phyloP scores from a whole-genome alignment of 2,888 invertebrate genomes.

The Dynastes hyllus region DNA sequence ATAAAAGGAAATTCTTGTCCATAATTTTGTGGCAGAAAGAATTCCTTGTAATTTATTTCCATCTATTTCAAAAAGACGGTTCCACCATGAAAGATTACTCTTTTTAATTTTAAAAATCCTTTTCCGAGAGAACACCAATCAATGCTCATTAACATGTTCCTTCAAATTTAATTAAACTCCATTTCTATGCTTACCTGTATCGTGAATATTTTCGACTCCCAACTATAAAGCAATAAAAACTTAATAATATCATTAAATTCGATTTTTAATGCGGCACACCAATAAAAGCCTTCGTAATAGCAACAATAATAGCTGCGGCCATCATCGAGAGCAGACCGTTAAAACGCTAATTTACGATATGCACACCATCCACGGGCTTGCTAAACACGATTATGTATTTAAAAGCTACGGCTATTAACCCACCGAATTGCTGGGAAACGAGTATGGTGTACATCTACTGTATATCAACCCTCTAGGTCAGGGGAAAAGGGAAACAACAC shows the following conservation, averaged over 20 bases:
- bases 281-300: conserved; percentile 4
- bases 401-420: conserved; percentile 10
- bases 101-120: no score
- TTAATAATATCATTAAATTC: conserved; percentile 14
- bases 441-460: background rate
- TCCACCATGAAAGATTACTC: no score
- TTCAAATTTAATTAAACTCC: no score
- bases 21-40: no score
- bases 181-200: background rate
- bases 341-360: conserved; percentile 17
- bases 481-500: no score
- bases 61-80: no score
- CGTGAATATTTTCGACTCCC: background rate
- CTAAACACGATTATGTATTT: background rate
- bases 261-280: background rate
- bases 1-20: no score
- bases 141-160: no score
- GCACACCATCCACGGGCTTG: background rate
- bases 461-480: no score
- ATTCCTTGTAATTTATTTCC: no score
- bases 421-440: background rate
- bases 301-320: conserved; percentile 6
- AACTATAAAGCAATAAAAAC: conserved; percentile 1
- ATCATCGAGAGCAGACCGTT: background rate
- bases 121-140: no score